Evolutionary conservation across 2,888 invertebrate species (phyloP).

Genomic region (Temnothorax ravouxi): DNA sequence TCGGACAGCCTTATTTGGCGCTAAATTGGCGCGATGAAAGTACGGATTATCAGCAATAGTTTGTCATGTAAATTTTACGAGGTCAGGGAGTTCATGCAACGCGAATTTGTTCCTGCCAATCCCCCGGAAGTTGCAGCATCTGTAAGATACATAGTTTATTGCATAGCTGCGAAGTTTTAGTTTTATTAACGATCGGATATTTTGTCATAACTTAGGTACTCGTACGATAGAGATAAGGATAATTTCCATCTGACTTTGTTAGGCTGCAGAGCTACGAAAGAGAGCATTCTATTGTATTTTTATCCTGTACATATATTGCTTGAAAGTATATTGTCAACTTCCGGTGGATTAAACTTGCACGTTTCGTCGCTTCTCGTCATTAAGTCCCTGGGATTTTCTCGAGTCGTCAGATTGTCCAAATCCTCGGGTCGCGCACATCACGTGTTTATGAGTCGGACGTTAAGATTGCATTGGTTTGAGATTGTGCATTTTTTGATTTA

Average conservation of each 20-base stretch:
- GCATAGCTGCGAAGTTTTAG: constrained; percentile 11
- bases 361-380: neutral
- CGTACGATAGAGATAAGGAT: neutral
- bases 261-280: neutral
- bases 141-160: constrained; percentile 22
- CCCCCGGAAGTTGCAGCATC: neutral
- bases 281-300: constrained; percentile 13
- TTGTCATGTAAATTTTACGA: neutral
- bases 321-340: constrained; percentile 10
- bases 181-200: constrained; percentile 41
- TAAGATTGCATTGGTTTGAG: constrained; percentile 10
- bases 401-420: neutral
- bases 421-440: neutral
- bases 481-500: constrained; percentile 53
- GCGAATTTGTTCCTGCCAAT: constrained; percentile 34
- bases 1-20: neutral
- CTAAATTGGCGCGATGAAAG: neutral
- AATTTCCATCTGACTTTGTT: constrained; percentile 21
- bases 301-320: constrained; percentile 33
- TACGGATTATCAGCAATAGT: neutral
- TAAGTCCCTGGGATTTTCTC: neutral
- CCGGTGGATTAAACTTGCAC: constrained; percentile 7
- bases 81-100: neutral
- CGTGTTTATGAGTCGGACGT: neutral
- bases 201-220: constrained; percentile 24